These are phyloP conservation scores for Helicoverpa assulta DNA, from an alignment of 2,888 invertebrate genomes.

Conservation along the genomic window DNA sequence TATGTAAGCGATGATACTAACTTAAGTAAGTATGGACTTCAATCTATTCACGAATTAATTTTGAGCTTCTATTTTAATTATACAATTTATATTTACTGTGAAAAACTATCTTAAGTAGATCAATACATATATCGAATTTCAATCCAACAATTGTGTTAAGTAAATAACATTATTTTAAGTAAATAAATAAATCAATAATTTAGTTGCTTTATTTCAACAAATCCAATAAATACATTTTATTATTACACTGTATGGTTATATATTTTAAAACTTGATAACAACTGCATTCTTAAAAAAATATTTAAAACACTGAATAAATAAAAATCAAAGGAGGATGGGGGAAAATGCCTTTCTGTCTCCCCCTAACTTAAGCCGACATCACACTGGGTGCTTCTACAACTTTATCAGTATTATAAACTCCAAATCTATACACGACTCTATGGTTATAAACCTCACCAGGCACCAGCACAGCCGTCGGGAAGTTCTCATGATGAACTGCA, in stretches of 20 bases:
- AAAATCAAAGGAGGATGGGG: background rate
- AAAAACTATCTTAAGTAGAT: too few relatives aligned
- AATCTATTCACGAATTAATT: too few relatives aligned
- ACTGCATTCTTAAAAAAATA: too few relatives aligned
- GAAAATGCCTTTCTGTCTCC: background rate
- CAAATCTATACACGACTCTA: constrained; percentile 93
- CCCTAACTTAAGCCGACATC: constrained; percentile 13
- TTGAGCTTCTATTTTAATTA: too few relatives aligned
- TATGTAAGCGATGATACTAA: too few relatives aligned
- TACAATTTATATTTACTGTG: too few relatives aligned
- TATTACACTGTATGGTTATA: background rate
- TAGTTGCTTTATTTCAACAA: background rate
- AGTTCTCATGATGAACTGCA: constrained; percentile 94
- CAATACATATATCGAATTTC: too few relatives aligned
- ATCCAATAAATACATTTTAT: background rate
- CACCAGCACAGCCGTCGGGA: constrained; percentile 92
- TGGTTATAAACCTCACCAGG: constrained; percentile 94
- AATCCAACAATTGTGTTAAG: background rate
- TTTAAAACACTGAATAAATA: background rate
- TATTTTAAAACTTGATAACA: background rate
- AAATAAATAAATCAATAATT: background rate
- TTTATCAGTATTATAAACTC: constrained; percentile 68
- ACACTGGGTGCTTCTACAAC: constrained; percentile 24
- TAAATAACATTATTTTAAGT: background rate
- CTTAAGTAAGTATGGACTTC: too few relatives aligned